Conservation (phyloP, 2,797 vertebrate genomes). For the Bufotes viridis region DNA sequence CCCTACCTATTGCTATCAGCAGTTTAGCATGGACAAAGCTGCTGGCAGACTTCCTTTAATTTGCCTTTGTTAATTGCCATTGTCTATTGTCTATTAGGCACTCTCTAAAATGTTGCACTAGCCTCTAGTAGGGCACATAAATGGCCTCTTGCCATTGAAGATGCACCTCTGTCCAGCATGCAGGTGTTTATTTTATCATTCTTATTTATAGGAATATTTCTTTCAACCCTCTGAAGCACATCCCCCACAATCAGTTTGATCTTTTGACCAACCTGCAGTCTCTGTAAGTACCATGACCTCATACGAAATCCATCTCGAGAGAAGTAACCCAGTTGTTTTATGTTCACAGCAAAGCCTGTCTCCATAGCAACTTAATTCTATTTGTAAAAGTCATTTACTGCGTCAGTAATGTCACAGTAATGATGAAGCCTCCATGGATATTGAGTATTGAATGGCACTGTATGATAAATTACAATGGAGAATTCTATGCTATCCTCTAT, state of each 20-base stretch:
- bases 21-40: too few species aligned
- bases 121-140: neutral
- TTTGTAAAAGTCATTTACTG: neutral
- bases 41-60: too few species aligned
- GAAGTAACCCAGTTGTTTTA: neutral
- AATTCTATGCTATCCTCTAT: neutral
- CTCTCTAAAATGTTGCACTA: neutral
- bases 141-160: neutral
- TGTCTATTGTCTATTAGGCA: neutral
- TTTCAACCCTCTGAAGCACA: constrained; percentile 71
- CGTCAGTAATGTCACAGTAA: neutral
- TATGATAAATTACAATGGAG: neutral
- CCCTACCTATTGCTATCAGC: too few species aligned
- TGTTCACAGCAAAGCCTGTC: neutral
- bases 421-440: neutral
- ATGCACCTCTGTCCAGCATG: neutral
- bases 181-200: neutral
- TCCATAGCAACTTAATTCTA: neutral
- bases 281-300: constrained; percentile 68
- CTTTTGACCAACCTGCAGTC: constrained; percentile 71
- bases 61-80: neutral
- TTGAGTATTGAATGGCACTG: neutral
- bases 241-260: constrained; percentile 72
- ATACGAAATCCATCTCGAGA: neutral
- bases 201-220: constrained; percentile 73